Evolutionary conservation across 2,113 vertebrate species (phyloP).

Genomic region (Climacteris rufus): DNA sequence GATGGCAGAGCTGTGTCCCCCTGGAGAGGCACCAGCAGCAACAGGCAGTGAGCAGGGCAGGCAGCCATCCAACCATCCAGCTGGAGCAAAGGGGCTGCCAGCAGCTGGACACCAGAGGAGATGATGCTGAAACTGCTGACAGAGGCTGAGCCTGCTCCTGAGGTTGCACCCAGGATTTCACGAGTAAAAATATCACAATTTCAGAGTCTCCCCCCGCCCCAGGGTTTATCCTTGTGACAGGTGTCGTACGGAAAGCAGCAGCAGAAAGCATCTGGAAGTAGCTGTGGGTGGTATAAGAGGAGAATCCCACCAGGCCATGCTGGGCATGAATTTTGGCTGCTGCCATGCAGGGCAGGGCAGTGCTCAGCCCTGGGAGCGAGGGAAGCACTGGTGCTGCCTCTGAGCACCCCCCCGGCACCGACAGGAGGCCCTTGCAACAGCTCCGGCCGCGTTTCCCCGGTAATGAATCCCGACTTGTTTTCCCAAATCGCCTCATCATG

Average conservation of each 20-base stretch:
- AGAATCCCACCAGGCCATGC: not conserved
- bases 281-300: not conserved
- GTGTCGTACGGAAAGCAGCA: not conserved
- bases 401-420: not conserved
- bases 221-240: not conserved
- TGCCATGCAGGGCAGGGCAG: not conserved
- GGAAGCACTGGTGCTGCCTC: not conserved
- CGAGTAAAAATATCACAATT: fast-evolving
- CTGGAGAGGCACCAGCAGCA: not conserved
- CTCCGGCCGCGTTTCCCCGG: not conserved
- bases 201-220: not conserved
- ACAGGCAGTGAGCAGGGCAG: not conserved
- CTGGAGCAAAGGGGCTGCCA: not conserved
- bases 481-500: slow-evolving; percentile 46
- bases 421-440: not conserved
- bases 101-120: not conserved
- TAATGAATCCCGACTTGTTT: slow-evolving; percentile 60
- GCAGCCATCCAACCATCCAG: not conserved
- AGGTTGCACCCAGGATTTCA: no score
- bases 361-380: fast-evolving
- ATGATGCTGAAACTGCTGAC: not conserved
- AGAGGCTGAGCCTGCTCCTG: not conserved
- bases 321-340: not conserved
- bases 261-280: not conserved
- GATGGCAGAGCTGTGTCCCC: not conserved